A percentile compares a stretch with the other conserved stretches of the same genome.
phyloP scores from a whole-genome alignment of 2,888 invertebrate genomes.

The Glyphotaelius pellucidus region DNA sequence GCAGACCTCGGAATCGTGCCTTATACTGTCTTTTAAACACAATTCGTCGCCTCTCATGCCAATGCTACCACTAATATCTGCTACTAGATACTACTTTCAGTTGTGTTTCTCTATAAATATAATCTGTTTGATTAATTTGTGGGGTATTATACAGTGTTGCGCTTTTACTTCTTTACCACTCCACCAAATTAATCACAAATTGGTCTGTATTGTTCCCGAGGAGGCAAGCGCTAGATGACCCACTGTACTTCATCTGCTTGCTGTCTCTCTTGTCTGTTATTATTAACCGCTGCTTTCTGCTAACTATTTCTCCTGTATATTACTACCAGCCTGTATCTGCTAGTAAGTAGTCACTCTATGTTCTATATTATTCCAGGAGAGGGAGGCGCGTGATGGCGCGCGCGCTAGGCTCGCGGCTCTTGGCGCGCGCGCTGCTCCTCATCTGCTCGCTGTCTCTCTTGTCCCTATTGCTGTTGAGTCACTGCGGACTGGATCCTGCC shows the following conservation, averaged over 20 bases:
- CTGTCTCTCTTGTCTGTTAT: slow-evolving; percentile 75
- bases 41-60: no score
- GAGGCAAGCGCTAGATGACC: slow-evolving; percentile 77
- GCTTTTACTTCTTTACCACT: no score
- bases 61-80: no score
- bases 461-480: slow-evolving; percentile 77
- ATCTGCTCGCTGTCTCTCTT: slow-evolving; percentile 77
- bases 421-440: slow-evolving; percentile 77
- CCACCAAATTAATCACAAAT: no score
- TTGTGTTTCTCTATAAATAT: no score
- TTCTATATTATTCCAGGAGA: slow-evolving; percentile 57
- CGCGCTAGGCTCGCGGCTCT: slow-evolving; percentile 76
- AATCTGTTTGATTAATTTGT: no score
- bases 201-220: slow-evolving; percentile 55
- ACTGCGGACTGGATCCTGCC: slow-evolving; percentile 73
- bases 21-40: no score
- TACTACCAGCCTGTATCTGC: background rate
- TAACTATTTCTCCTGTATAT: slow-evolving; percentile 77
- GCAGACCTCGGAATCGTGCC: no score
- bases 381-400: slow-evolving; percentile 73
- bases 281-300: slow-evolving; percentile 73
- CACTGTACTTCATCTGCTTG: slow-evolving; percentile 78
- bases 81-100: no score
- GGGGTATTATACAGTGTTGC: no score
- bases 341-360: background rate